Evolutionary conservation across 2,797 vertebrate species (phyloP).

Genomic region (Helostoma temminkii): DNA sequence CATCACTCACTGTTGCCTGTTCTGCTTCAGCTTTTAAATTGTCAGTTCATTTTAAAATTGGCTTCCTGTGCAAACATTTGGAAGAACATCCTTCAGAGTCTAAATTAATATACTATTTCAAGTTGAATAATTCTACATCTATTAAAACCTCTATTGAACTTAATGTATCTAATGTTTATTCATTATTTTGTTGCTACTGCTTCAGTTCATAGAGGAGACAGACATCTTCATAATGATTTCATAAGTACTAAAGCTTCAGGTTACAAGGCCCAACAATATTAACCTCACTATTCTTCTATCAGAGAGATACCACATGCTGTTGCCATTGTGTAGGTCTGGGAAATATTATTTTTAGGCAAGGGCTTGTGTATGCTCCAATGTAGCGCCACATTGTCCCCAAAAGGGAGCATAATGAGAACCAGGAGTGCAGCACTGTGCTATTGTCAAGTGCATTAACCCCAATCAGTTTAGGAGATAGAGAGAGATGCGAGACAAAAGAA

Average conservation of each 20-base stretch:
- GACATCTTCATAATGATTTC: slow-evolving; percentile 58
- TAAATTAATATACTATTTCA: neutral
- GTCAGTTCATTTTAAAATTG: neutral
- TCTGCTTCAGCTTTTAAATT: neutral
- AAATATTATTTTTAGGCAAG: slow-evolving; percentile 77
- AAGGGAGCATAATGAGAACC: slow-evolving; percentile 77
- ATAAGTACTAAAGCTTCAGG: slow-evolving; percentile 48
- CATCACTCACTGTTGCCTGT: slow-evolving; percentile 31
- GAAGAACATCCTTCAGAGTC: neutral
- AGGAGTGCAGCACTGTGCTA: slow-evolving; percentile 73
- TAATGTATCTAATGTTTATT: neutral
- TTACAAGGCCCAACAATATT: slow-evolving; percentile 66
- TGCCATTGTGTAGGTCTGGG: slow-evolving; percentile 71
- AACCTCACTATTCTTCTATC: slow-evolving; percentile 49
- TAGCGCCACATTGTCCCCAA: slow-evolving; percentile 51
- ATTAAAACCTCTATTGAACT: neutral
- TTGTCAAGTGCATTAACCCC: slow-evolving; percentile 80
- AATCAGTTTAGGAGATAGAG: slow-evolving; percentile 66
- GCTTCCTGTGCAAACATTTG: neutral
- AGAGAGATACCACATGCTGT: slow-evolving; percentile 77
- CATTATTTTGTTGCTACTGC: neutral
- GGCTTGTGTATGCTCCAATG: slow-evolving; percentile 63
- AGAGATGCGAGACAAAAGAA: slow-evolving; percentile 6
- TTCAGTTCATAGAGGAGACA: slow-evolving; percentile 39
- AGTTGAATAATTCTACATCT: neutral